Base-by-base conservation (phyloP, 1,140 invertebrate species). In the Eupristina koningsbergeri region DNA sequence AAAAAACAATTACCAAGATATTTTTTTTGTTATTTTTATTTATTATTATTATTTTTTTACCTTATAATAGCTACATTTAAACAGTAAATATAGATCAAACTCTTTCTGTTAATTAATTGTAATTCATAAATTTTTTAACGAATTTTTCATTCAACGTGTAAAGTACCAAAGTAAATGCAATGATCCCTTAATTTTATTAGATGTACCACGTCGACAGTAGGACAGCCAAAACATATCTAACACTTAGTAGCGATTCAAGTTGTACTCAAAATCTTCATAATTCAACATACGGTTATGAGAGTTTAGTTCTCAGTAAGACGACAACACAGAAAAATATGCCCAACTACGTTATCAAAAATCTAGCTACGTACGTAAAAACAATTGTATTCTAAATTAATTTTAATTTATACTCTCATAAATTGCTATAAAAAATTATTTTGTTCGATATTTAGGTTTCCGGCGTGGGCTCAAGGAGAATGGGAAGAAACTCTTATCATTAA, bases 161-260 rank as follows among this genome's bases (percentile, higher is more conserved):
- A n/a, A n/a, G n/a, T n/a, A n/a, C n/a, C n/a, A n/a, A n/a, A n/a
- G n/a, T n/a, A n/a, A n/a, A n/a, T n/a, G n/a, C n/a, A n/a, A n/a
- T n/a, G n/a, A n/a, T n/a, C n/a, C n/a, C n/a, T n/a, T n/a, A n/a
- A n/a, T n/a, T 53, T 75, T 82, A 83, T 47, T 58, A 88, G 95
- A 86, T 95, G 41, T 96, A 94, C 86, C 91, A 93, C 29, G 91
- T 93, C 71, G 94, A 96, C 84, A 89, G 89, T 15, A 88, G 86
- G 47, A 94, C 92, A 74, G 94, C 94, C 8, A 92, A 92, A 81
- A 94, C 95, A 5, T 92, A 93, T 81, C 92, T 96, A 87, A 93
- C 95, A 0, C 92, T 96, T n/a, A 95, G 95, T 85, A 94, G 93
- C 39, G 95, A 96, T 87, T 96, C 95, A 0, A 95, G 95, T 36